These are phyloP conservation scores for Neodiprion fabricii DNA, from an alignment of 1,140 invertebrate genomes.

Conservation along the genomic window DNA sequence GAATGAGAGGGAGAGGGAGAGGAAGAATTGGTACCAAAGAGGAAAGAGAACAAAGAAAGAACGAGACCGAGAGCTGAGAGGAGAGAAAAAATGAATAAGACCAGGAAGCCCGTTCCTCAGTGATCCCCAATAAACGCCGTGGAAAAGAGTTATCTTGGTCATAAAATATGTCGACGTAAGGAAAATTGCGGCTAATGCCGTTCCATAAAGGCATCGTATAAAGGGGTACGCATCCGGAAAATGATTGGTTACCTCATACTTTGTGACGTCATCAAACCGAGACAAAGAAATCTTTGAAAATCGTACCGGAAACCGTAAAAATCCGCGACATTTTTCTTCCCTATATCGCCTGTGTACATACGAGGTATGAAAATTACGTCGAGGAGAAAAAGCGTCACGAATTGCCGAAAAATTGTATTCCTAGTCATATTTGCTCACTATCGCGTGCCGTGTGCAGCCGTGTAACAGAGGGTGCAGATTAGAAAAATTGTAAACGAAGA, in stretches of 20 bases:
- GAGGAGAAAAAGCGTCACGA: no score
- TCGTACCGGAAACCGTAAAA: background rate
- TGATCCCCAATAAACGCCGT: constrained; percentile 1
- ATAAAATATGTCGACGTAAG: background rate
- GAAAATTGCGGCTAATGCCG: constrained; percentile 7
- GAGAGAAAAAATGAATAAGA: background rate
- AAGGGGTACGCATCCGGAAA: background rate
- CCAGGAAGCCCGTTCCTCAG: background rate
- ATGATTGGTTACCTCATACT: background rate
- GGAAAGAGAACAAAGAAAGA: background rate
- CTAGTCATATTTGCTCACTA: no score
- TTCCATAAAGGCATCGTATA: constrained; percentile 1
- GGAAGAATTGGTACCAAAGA: background rate
- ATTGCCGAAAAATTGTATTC: no score
- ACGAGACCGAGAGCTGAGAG: no score
- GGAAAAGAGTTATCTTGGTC: constrained; percentile 1
- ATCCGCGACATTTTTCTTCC: no score
- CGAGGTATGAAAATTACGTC: no score
- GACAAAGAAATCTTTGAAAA: constrained; percentile 1
- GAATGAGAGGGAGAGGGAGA: no score
- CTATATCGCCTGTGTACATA: no score
- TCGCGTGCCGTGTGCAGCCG: no score
- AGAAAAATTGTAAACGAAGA: no score
- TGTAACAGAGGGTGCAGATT: no score
- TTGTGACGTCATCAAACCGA: background rate